Percentiles rank a stretch among this genome's conserved stretches.
phyloP scores from a whole-genome alignment of 2,888 invertebrate genomes.

The Eilema depressum region DNA sequence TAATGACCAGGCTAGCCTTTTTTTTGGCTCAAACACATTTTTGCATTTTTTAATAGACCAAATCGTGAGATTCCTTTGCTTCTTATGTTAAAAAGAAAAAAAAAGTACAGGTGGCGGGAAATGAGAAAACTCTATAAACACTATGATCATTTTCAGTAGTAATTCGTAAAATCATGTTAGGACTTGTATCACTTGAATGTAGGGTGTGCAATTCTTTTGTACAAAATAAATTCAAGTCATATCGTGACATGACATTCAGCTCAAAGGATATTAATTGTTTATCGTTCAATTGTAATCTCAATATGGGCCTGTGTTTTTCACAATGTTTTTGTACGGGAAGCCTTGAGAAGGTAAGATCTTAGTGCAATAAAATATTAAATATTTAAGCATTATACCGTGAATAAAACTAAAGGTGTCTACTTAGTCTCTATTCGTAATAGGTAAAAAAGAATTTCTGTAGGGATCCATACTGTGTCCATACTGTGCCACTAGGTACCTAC shows the following conservation, averaged over 20 bases:
- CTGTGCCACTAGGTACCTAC: too few species aligned
- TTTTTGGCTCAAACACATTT: neutral
- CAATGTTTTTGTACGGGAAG: slow-evolving; percentile 61
- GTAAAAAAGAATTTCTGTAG: neutral
- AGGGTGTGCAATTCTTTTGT: slow-evolving; percentile 20
- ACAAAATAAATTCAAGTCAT: slow-evolving; percentile 33
- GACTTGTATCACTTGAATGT: slow-evolving; percentile 67
- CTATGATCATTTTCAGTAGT: neutral
- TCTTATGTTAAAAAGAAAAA: neutral
- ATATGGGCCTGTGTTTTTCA: slow-evolving; percentile 76
- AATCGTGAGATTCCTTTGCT: slow-evolving; percentile 7
- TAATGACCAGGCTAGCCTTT: neutral
- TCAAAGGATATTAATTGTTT: slow-evolving; percentile 47
- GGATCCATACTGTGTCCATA: neutral
- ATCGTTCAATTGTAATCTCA: slow-evolving; percentile 54
- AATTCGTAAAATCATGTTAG: slow-evolving; percentile 55
- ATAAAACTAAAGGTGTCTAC: neutral
- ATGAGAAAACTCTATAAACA: neutral
- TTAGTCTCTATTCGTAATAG: neutral
- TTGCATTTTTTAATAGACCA: neutral
- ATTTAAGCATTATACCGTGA: neutral
- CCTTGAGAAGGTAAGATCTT: slow-evolving; percentile 59
- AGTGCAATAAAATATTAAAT: neutral
- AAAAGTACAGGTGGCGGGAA: neutral
- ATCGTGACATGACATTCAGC: slow-evolving; percentile 59